Conservation (phyloP, 2,888 invertebrate species). For the Metalampra italica region DNA sequence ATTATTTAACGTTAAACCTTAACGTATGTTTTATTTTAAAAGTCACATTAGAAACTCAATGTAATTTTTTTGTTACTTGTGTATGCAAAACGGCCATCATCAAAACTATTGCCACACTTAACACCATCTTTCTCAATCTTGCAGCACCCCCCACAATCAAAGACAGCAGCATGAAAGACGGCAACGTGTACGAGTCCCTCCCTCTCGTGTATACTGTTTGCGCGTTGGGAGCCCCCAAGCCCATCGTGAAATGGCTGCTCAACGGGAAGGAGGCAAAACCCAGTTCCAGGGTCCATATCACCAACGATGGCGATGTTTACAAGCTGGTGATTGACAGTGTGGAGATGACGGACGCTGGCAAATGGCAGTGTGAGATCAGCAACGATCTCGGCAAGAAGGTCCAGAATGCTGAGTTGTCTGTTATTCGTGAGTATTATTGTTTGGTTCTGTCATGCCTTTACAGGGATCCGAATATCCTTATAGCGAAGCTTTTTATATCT, state of each 20-base stretch:
- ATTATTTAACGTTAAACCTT: too few species aligned
- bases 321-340: slow-evolving; percentile 85
- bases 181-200: slow-evolving; percentile 88
- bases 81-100: not conserved
- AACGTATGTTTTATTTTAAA: too few species aligned
- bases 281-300: slow-evolving; percentile 80
- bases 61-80: too few species aligned
- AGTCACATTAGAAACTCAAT: too few species aligned
- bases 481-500: too few species aligned
- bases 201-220: slow-evolving; percentile 88
- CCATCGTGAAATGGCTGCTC: slow-evolving; percentile 88
- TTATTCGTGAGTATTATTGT: slow-evolving; percentile 80
- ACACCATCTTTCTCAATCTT: not conserved
- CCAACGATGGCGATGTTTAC: slow-evolving; percentile 84
- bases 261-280: slow-evolving; percentile 85
- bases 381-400: slow-evolving; percentile 90
- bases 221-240: slow-evolving; percentile 87
- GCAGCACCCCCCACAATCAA: slow-evolving; percentile 85
- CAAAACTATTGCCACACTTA: not conserved
- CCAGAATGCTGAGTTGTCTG: slow-evolving; percentile 84
- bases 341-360: slow-evolving; percentile 85
- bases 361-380: slow-evolving; percentile 88
- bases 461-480: too few species aligned
- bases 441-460: not conserved
- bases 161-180: slow-evolving; percentile 85